Evolutionary conservation across 2,113 vertebrate species (phyloP), one percentile per base, ranked within the genome.

Genomic region (Dicaeum eximium): DNA sequence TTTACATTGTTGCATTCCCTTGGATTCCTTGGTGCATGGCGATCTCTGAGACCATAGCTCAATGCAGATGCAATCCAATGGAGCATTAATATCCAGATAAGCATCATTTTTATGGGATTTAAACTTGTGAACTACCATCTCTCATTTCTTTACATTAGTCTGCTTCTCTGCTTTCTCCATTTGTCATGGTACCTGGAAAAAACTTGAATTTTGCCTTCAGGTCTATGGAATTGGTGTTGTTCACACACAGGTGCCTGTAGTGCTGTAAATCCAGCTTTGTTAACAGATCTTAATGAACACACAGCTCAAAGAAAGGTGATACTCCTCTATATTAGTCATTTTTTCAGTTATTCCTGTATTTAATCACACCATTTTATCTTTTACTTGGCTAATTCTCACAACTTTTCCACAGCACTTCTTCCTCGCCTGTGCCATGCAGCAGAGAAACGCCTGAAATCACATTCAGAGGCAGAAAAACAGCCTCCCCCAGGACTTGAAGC

Each of bases 81-180:
- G 84, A 90, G 88, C 84, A 38, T 48, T 60, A 82, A 58, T 78
- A 75, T 53, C 14, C 72, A 93, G 81, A 85, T 75, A 93, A 96
- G 62, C 48, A 74, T 61, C 70, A 47, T 80, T 90, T 92, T 89
- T 88, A 45, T 95, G 86, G 87, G 65, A 93, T 96, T 96, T 93
- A 94, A 83, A 95, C 69, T 83, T 79, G 35, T 86, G 74, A 66
- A 24, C 42, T 62, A 16, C 51, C 65, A 94, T 86, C 54, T 69
- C 53, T 79, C 53, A 72, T 28, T 82, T 65, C 60, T 73, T 93
- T 73, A 60, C 79, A 80, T 94, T 93, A 91, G 6, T 13, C 83
- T 61, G 67, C 33, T 86, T 42, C 21, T 80, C 65, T 84, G 40
- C 65, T 92, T 85, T 74, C 77, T 96, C 33, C 7, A 5, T 58